Evolutionary conservation across 2,113 vertebrate genomes (phyloP).

Genomic region (Pteropus alecto): DNA sequence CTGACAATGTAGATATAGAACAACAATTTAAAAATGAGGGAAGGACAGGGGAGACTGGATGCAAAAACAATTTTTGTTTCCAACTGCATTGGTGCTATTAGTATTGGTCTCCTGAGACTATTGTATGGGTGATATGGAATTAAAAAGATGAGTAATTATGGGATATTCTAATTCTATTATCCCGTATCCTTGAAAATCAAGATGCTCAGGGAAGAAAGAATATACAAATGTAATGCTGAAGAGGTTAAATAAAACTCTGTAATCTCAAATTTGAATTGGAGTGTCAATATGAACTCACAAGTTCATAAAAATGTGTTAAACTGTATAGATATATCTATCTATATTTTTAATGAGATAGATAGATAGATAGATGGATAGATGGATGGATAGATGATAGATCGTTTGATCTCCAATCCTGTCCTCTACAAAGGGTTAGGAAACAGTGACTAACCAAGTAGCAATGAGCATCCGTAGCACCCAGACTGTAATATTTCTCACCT

Average conservation of each 20-base stretch:
- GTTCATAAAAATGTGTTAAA: not conserved
- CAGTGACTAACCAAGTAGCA: not conserved
- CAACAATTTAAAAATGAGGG: not conserved
- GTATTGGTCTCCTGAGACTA: not conserved
- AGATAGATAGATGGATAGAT: not conserved
- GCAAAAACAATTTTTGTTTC: not conserved
- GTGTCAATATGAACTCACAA: not conserved
- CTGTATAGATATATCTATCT: not conserved
- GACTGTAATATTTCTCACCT: not conserved
- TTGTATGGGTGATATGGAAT: not conserved
- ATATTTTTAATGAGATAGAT: not conserved
- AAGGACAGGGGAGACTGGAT: not conserved
- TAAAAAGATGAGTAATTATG: not conserved
- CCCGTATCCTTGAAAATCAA: not conserved
- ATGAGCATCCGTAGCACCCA: not conserved
- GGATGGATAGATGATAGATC: not conserved
- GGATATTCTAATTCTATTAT: not conserved
- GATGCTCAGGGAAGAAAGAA: not conserved
- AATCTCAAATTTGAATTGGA: not conserved
- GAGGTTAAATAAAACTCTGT: not conserved
- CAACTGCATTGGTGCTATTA: not conserved
- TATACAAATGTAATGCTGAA: not conserved
- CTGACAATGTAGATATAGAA: not conserved
- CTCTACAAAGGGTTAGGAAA: not conserved
- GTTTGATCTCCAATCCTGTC: not conserved